Base-by-base conservation (phyloP, 2,797 vertebrate species). In the Tokudaia muenninki region DNA sequence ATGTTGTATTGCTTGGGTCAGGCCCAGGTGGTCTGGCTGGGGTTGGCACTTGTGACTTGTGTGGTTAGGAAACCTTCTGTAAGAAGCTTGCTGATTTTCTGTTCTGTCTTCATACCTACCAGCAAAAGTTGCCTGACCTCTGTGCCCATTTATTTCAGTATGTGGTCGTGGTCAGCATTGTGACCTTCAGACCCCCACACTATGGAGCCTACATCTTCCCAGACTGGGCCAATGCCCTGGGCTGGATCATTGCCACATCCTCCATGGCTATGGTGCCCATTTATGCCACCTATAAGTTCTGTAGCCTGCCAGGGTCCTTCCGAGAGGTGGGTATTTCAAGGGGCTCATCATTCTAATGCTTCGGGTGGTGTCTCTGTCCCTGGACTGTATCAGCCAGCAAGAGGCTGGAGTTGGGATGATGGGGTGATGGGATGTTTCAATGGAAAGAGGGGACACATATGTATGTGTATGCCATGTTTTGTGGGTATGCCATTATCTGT, bases 191-290 rank as follows among this genome's bases (percentile, higher is more conserved):
- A 97, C 99, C 99, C 10, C 99, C 99, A 0, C 99, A 98, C 97
- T 99, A 99, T 0, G 99, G 99, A 80, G 95, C 98, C 93, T 99
- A 99, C 95, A 91, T 95, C 82, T 99, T 99, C 96, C 99, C 99
- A 6, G 98, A 97, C 8, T 99, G 99, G 99, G 99, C 99, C 44
- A 99, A 99, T 75, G 97, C 98, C 82, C 94, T 99, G 82, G 99
- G 99, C 31, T 99, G 99, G 99, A 98, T 99, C 97, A 98, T 99
- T 75, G 99, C 99, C 86, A 98, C 99, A 9, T 99, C 99, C 9
- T 99, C 99, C 24, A 99, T 99, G 99, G 97, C 98, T 77, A 99
- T 99, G 99, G 99, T 99, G 96, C 99, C 99, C 44, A 98, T 99
- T 65, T 99, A 99, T 0, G 99, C 99, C 55, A 98, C 99, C 98